These are phyloP conservation scores for Amorpha juglandis DNA, from an alignment of 2,888 invertebrate species.

Conservation along the genomic window DNA sequence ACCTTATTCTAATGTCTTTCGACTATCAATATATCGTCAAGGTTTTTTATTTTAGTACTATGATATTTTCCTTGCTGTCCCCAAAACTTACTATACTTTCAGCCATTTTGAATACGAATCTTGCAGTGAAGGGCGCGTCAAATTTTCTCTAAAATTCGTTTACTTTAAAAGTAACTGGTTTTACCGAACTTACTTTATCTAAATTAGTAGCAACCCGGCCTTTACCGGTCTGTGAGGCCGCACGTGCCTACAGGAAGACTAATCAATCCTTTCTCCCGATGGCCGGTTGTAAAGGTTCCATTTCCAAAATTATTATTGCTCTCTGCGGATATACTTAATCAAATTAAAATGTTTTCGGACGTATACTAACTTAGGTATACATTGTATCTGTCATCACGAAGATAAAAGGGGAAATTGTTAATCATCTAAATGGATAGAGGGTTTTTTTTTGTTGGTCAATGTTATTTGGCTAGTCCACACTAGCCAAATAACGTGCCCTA, in stretches of 20 bases:
- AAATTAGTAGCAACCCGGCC: not conserved
- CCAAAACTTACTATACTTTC: too few species aligned
- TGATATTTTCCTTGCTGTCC: too few species aligned
- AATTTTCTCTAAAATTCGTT: not conserved
- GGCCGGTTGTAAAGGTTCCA: conserved; percentile 17
- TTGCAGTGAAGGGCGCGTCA: too few species aligned
- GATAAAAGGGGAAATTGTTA: conserved; percentile 25
- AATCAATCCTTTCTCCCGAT: conserved; percentile 8
- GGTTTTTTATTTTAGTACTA: too few species aligned
- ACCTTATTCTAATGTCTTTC: too few species aligned
- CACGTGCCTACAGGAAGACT: not conserved
- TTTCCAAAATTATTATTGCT: conserved; percentile 17
- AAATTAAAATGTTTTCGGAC: conserved; percentile 24
- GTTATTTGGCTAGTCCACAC: not conserved
- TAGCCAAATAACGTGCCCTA: too few species aligned
- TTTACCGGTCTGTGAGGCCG: not conserved
- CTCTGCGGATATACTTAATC: conserved; percentile 11
- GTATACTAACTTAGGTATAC: conserved; percentile 11
- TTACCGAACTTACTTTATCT: not conserved
- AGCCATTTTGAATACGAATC: too few species aligned
- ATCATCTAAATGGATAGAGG: conserved; percentile 30
- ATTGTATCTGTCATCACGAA: conserved; percentile 11
- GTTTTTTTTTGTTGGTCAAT: conserved; percentile 25
- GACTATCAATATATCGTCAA: too few species aligned
- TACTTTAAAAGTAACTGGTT: not conserved